A percentile compares a stretch with the other conserved stretches of the same genome.
phyloP scores from a whole-genome alignment of 2,797 vertebrate species.

The Paratrypauchen microcephalus region DNA sequence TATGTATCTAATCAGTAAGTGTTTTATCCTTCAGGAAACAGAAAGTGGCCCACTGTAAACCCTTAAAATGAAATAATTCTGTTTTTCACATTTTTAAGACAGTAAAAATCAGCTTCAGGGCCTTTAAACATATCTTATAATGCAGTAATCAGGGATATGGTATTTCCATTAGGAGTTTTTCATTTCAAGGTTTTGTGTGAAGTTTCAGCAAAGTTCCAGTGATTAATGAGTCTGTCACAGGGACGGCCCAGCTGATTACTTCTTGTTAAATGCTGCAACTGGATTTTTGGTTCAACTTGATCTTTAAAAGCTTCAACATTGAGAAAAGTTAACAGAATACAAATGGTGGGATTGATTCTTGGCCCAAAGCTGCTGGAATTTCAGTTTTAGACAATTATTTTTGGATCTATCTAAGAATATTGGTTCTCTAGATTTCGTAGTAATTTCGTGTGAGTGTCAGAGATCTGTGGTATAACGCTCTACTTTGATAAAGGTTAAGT shows the following conservation, averaged over 20 bases:
- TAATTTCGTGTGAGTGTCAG: too few species aligned
- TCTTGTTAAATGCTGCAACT: neutral
- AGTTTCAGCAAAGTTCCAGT: neutral
- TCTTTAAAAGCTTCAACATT: neutral
- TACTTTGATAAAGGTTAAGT: too few species aligned
- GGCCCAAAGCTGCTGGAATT: neutral
- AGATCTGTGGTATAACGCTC: too few species aligned
- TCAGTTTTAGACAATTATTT: neutral
- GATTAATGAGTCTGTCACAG: slow-evolving; percentile 1
- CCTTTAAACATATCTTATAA: neutral
- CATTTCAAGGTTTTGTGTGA: neutral
- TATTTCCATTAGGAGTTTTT: neutral
- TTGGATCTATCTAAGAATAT: too few species aligned
- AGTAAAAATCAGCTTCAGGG: neutral
- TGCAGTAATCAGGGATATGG: neutral
- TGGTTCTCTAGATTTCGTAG: too few species aligned
- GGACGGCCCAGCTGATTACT: neutral
- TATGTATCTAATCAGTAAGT: too few species aligned
- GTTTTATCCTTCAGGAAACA: too few species aligned
- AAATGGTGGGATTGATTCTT: neutral
- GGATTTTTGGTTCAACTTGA: neutral
- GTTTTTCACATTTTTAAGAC: too few species aligned
- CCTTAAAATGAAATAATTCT: too few species aligned
- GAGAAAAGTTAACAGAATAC: neutral
- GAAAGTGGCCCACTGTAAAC: too few species aligned